Conservation (phyloP, 92 coral and sea anemone genomes). For the Epizoanthus scotinus region DNA sequence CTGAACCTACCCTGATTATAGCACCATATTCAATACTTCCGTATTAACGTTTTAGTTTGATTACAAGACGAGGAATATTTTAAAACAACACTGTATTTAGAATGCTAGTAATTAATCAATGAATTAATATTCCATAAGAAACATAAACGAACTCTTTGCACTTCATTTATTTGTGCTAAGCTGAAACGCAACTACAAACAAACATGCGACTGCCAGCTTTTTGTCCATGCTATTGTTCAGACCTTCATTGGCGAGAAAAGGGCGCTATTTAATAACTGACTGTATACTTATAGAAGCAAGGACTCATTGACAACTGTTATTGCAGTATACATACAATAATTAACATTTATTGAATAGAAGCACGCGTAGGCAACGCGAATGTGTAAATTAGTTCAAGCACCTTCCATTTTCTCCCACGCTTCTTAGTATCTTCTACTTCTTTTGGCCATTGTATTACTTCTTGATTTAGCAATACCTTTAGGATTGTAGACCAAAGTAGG, state of each 20-base stretch:
- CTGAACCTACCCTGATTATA: too few relatives aligned
- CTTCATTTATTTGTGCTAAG: not conserved
- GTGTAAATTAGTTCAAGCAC: not conserved
- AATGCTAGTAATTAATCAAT: too few relatives aligned
- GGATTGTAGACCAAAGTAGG: not conserved
- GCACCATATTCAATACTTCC: too few relatives aligned
- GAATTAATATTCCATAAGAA: too few relatives aligned
- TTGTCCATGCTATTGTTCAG: not conserved
- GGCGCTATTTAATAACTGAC: conserved; percentile 5
- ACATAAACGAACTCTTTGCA: too few relatives aligned
- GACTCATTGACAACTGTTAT: not conserved
- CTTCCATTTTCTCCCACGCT: conserved; percentile 20
- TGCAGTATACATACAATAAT: not conserved
- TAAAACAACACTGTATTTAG: too few relatives aligned
- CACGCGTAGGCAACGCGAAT: conserved; percentile 32
- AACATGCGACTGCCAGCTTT: not conserved
- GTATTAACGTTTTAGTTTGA: too few relatives aligned
- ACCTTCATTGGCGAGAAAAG: not conserved
- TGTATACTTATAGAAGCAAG: not conserved
- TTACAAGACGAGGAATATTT: too few relatives aligned
- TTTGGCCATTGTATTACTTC: too few relatives aligned
- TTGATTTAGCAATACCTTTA: not conserved
- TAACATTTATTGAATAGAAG: not conserved
- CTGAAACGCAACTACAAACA: not conserved
- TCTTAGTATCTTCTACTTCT: not conserved